Base-by-base conservation (phyloP, 2,888 invertebrate species). In the Panzeria rudis region DNA sequence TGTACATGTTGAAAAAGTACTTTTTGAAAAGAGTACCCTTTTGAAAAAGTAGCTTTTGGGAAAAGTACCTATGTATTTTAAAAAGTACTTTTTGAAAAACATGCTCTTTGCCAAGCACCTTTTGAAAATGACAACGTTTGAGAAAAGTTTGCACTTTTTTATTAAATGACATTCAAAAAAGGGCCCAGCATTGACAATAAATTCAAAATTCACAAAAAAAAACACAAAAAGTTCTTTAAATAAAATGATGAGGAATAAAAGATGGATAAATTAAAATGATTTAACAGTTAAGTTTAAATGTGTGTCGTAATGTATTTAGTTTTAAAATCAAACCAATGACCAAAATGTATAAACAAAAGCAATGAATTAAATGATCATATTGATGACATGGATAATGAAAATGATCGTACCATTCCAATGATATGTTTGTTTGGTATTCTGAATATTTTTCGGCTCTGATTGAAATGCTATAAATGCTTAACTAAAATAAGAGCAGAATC, bases 301-400 rank as follows among this genome's bases (percentile, higher is more conserved):
- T 66, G 80, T 80, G 66, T 66, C n/a, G 59, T 59, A 59, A 68
- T 80, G 66, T 73, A 50, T 73, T 32, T 15, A 59, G 11, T 32
- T 56, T 44, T 3, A 20, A 47, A 44, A 32, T 35, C 25, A 47
- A 66, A 64, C 71, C 62, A 47, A 62, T 71, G 71, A 44, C 54
- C 56, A 23, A 73, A 64, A 38, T 6, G 13, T 23, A 32, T 38
- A 52, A 75, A 75, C 13, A 61, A 59, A 59, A 56, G 41, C n/a
- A 41, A 44, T 23, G 32, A 56, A 38, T 68, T 32, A 15, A 47
- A 56, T 73, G 72, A 80, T 56, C 52, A 56, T 71, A 25, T 52
- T 13, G 8, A 71, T 52, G 61, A 50, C 38, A 20, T 23, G 35
- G 7, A 72, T 64, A 23, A 56, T 66, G 20, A 15, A 11, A n/a